Percentiles rank a stretch among this genome's conserved stretches.
phyloP scores from a whole-genome alignment of 2,888 invertebrate species.

The Serrognathus titanus region DNA sequence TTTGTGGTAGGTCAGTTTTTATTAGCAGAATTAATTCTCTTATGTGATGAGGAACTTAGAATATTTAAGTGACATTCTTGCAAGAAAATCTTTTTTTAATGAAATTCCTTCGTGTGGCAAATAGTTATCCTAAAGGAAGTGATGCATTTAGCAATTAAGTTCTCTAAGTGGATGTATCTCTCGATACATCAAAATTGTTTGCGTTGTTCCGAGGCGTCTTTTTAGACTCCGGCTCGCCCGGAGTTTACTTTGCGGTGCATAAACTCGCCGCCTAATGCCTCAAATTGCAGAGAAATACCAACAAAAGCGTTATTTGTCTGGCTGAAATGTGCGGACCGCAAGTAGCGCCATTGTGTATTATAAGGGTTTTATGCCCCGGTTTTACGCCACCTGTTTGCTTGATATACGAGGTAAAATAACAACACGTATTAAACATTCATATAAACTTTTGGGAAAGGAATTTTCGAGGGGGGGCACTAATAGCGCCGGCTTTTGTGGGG shows the following conservation, averaged over 20 bases:
- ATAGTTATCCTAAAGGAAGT: neutral
- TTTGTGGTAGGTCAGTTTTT: no score
- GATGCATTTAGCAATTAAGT: neutral
- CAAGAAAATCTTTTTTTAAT: no score
- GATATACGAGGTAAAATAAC: neutral
- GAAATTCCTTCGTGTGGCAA: neutral
- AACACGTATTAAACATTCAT: no score
- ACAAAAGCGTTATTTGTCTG: constrained; percentile 1
- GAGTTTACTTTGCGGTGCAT: constrained; percentile 1
- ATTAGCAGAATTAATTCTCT: no score
- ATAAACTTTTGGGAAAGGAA: no score
- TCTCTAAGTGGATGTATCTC: neutral
- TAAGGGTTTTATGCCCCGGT: neutral
- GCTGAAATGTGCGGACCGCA: neutral
- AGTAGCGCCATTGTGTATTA: neutral
- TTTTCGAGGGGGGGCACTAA: no score
- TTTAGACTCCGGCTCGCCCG: neutral
- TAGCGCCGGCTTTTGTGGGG: no score
- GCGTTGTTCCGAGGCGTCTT: neutral
- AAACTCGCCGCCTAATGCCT: neutral
- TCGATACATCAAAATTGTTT: neutral
- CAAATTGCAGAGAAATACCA: constrained; percentile 1
- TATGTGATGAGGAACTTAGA: no score
- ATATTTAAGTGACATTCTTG: no score
- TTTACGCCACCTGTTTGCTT: neutral